A percentile compares a stretch with the other conserved stretches of the same genome.
Evolutionary conservation across 1,140 invertebrate genomes (phyloP).

Genomic region (Heliconius melpomene): DNA sequence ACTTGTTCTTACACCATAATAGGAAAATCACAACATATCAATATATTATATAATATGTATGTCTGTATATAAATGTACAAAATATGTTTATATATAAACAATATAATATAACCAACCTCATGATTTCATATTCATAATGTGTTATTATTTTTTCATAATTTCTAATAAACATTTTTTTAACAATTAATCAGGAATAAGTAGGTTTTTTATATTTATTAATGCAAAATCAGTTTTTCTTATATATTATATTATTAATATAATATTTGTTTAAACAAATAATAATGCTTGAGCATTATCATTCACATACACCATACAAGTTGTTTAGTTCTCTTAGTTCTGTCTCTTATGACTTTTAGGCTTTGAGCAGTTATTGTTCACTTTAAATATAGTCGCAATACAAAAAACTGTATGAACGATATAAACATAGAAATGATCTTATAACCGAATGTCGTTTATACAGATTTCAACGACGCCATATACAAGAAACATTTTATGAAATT

Average conservation of each 20-base stretch:
- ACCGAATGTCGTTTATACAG: no score
- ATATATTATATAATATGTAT: neutral
- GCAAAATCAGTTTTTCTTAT: neutral
- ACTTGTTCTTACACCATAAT: conserved; percentile 10
- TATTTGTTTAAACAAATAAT: no score
- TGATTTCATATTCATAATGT: neutral
- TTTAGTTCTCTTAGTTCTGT: no score
- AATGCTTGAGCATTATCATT: no score
- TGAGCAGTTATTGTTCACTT: no score
- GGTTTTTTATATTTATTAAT: conserved; percentile 1
- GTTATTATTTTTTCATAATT: neutral
- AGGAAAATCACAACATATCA: neutral
- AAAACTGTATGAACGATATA: neutral
- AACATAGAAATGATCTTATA: no score
- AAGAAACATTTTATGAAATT: no score
- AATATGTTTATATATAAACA: neutral
- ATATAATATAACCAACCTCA: neutral
- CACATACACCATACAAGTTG: no score
- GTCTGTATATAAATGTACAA: neutral
- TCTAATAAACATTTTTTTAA: neutral
- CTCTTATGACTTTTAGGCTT: no score
- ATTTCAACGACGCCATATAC: no score
- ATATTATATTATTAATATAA: no score
- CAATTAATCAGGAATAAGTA: neutral
- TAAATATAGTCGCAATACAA: no score